Conservation (phyloP, 2,797 vertebrate genomes). For the Myotis vivesi region DNA sequence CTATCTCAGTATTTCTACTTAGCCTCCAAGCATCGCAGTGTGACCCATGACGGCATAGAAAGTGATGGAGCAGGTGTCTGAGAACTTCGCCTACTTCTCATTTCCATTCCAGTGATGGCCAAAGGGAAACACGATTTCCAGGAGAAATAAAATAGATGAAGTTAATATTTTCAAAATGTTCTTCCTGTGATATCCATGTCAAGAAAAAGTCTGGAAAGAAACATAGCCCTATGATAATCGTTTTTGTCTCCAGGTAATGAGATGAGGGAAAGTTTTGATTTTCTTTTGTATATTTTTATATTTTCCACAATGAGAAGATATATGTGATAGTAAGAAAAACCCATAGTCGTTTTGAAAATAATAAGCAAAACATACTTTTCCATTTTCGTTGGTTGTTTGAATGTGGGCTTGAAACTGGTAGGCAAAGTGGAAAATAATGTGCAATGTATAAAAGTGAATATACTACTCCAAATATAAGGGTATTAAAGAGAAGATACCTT, state of each 20-base stretch:
- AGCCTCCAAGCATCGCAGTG: neutral
- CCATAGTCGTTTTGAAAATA: neutral
- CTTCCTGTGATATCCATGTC: neutral
- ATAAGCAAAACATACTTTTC: neutral
- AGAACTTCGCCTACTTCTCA: neutral
- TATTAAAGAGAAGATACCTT: neutral
- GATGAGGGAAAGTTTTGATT: neutral
- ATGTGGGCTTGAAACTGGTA: neutral
- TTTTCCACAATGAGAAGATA: neutral
- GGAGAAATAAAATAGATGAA: neutral
- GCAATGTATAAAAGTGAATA: neutral
- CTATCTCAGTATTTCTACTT: neutral
- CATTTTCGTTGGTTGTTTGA: neutral
- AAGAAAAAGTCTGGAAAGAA: constrained; percentile 13
- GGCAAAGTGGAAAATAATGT: neutral
- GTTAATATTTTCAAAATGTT: constrained; percentile 18
- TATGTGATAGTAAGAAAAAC: neutral
- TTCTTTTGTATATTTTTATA: neutral
- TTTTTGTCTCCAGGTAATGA: constrained; percentile 17
- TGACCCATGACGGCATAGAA: neutral
- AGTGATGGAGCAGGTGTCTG: neutral
- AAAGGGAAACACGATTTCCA: neutral
- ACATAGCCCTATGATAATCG: neutral
- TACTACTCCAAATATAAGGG: neutral
- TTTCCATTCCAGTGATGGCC: neutral